A percentile compares a stretch with the other conserved stretches of the same genome.
phyloP scores from a whole-genome alignment of 2,888 invertebrate genomes.

The Iphiclides podalirius region DNA sequence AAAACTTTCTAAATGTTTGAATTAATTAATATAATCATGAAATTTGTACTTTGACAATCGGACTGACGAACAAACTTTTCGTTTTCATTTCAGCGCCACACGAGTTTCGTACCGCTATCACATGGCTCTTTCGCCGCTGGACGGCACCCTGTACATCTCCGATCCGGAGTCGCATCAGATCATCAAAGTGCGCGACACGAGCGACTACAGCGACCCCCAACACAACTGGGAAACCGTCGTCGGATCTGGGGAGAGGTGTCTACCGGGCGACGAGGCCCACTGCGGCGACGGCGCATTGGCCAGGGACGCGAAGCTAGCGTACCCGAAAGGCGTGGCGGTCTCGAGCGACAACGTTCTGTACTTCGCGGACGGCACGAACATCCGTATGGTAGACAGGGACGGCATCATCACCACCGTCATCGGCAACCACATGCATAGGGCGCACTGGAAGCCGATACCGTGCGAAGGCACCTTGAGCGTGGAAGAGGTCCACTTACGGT shows the following conservation, averaged over 20 bases:
- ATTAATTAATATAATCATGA: no score
- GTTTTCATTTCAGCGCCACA: conserved; percentile 84
- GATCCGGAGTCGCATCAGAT: conserved; percentile 98
- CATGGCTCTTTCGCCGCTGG: conserved; percentile 96
- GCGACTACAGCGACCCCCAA: conserved; percentile 91
- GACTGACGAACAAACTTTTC: no score
- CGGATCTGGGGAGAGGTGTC: conserved; percentile 95
- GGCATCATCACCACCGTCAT: conserved; percentile 95
- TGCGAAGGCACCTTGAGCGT: conserved; percentile 94
- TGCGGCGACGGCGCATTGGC: conserved; percentile 98
- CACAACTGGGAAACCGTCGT: conserved; percentile 97
- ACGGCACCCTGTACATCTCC: conserved; percentile 96
- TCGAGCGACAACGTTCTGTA: conserved; percentile 95
- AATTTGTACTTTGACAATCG: no score
- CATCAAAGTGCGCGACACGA: conserved; percentile 90
- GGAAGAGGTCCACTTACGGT: conserved; percentile 95
- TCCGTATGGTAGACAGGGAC: conserved; percentile 94
- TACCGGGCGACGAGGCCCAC: conserved; percentile 95
- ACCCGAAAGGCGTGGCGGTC: conserved; percentile 97
- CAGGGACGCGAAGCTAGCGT: conserved; percentile 94
- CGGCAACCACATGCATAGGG: conserved; percentile 95
- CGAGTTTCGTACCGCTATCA: conserved; percentile 97
- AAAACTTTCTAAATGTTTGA: no score
- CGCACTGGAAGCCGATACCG: conserved; percentile 96
- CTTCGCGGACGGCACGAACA: conserved; percentile 97